These are phyloP conservation scores for Torymus tubicola DNA, from an alignment of 2,888 invertebrate species.

Conservation along the genomic window DNA sequence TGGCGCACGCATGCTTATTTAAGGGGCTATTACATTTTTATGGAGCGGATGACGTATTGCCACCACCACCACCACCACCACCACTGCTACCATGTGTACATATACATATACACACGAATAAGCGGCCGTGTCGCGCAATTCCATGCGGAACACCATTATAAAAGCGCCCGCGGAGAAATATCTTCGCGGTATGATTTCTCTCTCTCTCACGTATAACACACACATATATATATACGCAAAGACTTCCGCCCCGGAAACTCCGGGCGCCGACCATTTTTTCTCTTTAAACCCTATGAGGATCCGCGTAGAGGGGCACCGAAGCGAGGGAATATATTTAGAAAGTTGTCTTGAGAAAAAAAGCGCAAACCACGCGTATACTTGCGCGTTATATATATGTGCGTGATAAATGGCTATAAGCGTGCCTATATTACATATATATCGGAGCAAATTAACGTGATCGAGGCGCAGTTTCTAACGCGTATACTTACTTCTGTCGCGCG, in stretches of 20 bases:
- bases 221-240: neutral
- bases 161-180: conserved; percentile 56
- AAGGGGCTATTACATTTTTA: conserved; percentile 71
- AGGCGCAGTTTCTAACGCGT: too few species aligned
- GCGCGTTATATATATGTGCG: too few species aligned
- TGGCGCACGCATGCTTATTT: conserved; percentile 67
- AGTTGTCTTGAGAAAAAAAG: conserved; percentile 1
- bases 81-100: too few species aligned
- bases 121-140: conserved; percentile 58
- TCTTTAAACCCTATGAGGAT: neutral
- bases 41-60: conserved; percentile 68
- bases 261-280: conserved; percentile 17
- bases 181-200: conserved; percentile 59
- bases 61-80: conserved; percentile 1
- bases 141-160: conserved; percentile 62
- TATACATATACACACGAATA: conserved; percentile 26
- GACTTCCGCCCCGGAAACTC: conserved; percentile 36
- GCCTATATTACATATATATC: too few species aligned
- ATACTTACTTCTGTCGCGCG: too few species aligned
- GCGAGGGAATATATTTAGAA: neutral
- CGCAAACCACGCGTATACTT: neutral
- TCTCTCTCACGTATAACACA: neutral
- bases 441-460: too few species aligned
- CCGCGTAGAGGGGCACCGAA: neutral
- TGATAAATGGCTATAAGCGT: too few species aligned